Evolutionary conservation across 2,797 vertebrate genomes (phyloP), one percentile per base, ranked within the genome.

Genomic region (Lutjanus argentimaculatus): DNA sequence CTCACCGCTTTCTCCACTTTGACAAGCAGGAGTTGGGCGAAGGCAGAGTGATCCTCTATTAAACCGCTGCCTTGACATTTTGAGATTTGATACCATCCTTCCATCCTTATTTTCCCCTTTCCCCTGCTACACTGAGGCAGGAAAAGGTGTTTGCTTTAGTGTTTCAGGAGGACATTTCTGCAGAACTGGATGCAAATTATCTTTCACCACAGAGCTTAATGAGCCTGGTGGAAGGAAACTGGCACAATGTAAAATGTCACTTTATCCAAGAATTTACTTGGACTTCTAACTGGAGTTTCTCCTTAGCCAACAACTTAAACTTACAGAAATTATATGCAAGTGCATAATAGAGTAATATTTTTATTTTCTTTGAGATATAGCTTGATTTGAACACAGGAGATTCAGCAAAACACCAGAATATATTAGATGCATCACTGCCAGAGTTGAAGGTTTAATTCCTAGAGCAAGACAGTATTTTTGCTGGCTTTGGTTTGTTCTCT

Each of bases 1-100:
- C 25, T 51, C 21, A 14, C 5, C 9, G 1, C 51, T 83, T 53
- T 36, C 59, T 85, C 55, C 51, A 19, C n/a, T 43, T 22, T 75
- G 69, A 81, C 72, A 72, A 63, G 12, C 58, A 52, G 49, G 17
- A 68, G 49, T 76, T 4, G 0, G 67, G 16, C 1, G 17, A 68
- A 67, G 59, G 43, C 66, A 81, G 55, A 73, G 22, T n/a, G 45
- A 67, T 84, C 70, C 49, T 49, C 65, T 68, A 43, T 72, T 79
- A 67, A 75, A 78, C 61, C 49, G 17, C 75, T 53, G 53, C 68
- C 57, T 64, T 85, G 87, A 80, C 83, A 72, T 84, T 87, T 79
- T 76, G 21, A 72, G 51, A 78, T 84, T 59, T 69, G 15, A 21
- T 36, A 19, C 40, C 68, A 14, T 63, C 21, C 36, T 48, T 45